These are phyloP conservation scores for Chromis chromis DNA, from an alignment of 2,797 vertebrate genomes.

Conservation along the genomic window DNA sequence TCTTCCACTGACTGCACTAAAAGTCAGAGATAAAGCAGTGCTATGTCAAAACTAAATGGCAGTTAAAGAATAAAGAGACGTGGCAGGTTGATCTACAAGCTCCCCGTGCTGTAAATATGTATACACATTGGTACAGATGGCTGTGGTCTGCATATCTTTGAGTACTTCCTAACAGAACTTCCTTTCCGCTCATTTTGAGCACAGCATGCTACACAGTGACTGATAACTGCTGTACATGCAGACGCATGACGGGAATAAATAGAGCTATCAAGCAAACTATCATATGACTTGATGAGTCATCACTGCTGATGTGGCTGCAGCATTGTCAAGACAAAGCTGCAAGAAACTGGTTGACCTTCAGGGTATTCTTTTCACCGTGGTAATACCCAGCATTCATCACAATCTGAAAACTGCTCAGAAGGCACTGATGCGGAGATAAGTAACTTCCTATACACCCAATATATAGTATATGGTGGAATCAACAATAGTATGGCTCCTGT, in stretches of 20 bases:
- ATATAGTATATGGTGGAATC: conserved; percentile 15
- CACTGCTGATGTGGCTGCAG: conserved; percentile 42
- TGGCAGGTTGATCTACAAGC: not conserved
- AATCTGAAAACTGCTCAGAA: conserved; percentile 16
- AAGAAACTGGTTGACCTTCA: conserved; percentile 58
- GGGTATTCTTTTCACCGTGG: conserved; percentile 28
- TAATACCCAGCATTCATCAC: conserved; percentile 6
- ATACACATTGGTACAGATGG: not conserved
- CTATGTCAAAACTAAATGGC: not conserved
- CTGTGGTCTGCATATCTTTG: not conserved
- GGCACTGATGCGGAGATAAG: conserved; percentile 32
- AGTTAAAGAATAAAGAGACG: not conserved
- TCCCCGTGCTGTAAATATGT: not conserved
- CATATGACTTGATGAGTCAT: conserved; percentile 55
- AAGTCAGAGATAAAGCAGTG: not conserved
- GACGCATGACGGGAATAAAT: conserved; percentile 34
- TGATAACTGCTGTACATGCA: conserved; percentile 9
- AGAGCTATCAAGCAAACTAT: conserved; percentile 57
- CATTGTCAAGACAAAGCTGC: conserved; percentile 9
- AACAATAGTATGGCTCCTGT: conserved; percentile 10
- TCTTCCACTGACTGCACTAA: not conserved
- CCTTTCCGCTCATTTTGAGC: conserved; percentile 13
- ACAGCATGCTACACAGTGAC: not conserved
- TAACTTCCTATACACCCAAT: not conserved
- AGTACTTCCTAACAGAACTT: conserved; percentile 20